Percentiles rank a stretch among this genome's conserved stretches.
These are phyloP conservation scores for Caenorhabditis wallacei DNA, from an alignment of 2,888 invertebrate genomes.

Conservation along the genomic window DNA sequence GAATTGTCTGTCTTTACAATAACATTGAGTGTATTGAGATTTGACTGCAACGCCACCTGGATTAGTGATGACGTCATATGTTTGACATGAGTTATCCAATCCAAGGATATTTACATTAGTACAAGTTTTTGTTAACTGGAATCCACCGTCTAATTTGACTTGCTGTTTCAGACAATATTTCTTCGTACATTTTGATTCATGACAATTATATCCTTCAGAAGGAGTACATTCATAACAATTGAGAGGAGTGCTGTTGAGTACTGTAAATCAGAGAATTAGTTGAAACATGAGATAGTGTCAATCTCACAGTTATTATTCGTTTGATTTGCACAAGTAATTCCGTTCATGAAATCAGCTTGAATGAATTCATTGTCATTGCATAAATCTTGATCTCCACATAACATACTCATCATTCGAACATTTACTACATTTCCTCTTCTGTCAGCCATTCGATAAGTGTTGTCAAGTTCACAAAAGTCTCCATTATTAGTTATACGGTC, in stretches of 20 bases:
- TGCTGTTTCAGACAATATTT: constrained; percentile 72
- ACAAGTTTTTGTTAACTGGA: constrained; percentile 68
- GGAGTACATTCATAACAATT: constrained; percentile 72
- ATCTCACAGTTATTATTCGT: constrained; percentile 53
- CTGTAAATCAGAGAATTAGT: constrained; percentile 35
- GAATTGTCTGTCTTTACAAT: constrained; percentile 71
- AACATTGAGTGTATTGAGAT: constrained; percentile 65
- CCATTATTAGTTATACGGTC: constrained; percentile 23
- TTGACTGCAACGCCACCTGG: constrained; percentile 68
- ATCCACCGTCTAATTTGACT: constrained; percentile 62
- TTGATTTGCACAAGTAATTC: constrained; percentile 55
- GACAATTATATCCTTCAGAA: constrained; percentile 67
- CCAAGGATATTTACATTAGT: constrained; percentile 71
- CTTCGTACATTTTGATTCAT: constrained; percentile 69
- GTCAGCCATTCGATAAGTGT: constrained; percentile 60
- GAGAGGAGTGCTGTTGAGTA: constrained; percentile 62
- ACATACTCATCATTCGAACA: constrained; percentile 62
- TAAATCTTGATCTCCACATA: constrained; percentile 53
- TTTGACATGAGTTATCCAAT: constrained; percentile 67
- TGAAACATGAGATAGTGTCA: not conserved
- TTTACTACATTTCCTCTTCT: constrained; percentile 50
- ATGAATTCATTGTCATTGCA: constrained; percentile 29
- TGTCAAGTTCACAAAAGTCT: constrained; percentile 69
- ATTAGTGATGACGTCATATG: constrained; percentile 64
- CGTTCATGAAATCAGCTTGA: constrained; percentile 21